These are phyloP conservation scores for Diacarnus erythraeanus DNA, from an alignment of 37 sponge, comb jelly and placozoan species.

Conservation along the genomic window DNA sequence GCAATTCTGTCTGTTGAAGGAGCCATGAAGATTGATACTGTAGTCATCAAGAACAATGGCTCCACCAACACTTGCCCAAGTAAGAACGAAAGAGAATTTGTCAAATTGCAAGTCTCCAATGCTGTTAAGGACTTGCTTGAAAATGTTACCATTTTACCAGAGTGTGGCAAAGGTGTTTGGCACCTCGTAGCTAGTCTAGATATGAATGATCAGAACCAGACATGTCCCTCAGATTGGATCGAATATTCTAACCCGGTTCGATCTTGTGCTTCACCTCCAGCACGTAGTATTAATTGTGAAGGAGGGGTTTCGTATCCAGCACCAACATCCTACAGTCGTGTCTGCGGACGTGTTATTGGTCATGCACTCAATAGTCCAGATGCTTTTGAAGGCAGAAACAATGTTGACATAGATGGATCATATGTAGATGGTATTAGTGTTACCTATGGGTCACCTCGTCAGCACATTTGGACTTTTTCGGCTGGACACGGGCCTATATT, in stretches of 20 bases:
- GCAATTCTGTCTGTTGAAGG: too few species aligned
- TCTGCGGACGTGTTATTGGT: slow-evolving; percentile 3
- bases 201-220: neutral
- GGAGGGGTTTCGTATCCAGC: neutral
- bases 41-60: too few species aligned
- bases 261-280: neutral
- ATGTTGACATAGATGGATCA: neutral
- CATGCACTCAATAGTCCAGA: neutral
- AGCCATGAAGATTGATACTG: too few species aligned
- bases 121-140: too few species aligned
- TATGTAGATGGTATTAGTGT: slow-evolving; percentile 20
- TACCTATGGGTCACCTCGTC: slow-evolving; percentile 12
- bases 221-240: neutral
- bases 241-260: neutral
- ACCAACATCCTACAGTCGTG: neutral
- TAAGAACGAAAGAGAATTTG: too few species aligned
- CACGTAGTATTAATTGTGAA: neutral
- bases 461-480: slow-evolving; percentile 18
- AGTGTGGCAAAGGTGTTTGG: neutral
- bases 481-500: neutral
- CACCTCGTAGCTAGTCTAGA: neutral
- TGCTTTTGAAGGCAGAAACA: neutral
- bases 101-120: too few species aligned
- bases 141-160: neutral
- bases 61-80: too few species aligned